phyloP scores from a whole-genome alignment of 1,140 invertebrate species.

The Stenopsyche tienmushanensis region DNA sequence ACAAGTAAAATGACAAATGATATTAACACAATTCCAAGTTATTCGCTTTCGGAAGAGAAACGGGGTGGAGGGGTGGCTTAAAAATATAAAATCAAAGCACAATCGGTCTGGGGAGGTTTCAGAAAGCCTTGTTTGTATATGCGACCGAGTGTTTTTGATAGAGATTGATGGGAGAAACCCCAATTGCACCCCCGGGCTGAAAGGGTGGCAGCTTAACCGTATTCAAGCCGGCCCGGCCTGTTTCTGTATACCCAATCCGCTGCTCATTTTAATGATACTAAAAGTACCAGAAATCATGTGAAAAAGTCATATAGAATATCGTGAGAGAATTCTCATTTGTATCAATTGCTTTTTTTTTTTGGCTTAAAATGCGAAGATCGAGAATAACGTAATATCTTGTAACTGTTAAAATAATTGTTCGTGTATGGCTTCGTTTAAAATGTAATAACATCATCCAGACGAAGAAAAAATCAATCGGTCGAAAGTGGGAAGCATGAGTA shows the following conservation, averaged over 20 bases:
- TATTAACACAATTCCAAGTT: conserved; percentile 11
- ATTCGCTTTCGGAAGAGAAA: not conserved
- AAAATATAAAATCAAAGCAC: conserved; percentile 28
- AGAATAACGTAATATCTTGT: no score
- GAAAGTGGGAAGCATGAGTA: no score
- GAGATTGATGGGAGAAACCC: conserved; percentile 30
- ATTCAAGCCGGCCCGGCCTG: not conserved
- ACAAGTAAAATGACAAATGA: conserved; percentile 20
- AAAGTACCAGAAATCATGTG: not conserved
- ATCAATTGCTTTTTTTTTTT: no score
- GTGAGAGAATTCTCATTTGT: no score
- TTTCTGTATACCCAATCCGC: not conserved
- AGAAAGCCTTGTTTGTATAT: conserved; percentile 10
- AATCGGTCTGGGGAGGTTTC: not conserved
- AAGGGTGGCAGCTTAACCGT: not conserved
- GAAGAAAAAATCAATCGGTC: no score
- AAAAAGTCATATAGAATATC: not conserved
- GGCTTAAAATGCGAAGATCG: no score
- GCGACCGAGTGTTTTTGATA: conserved; percentile 30
- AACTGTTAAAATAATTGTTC: no score
- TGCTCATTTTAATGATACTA: not conserved
- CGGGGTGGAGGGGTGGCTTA: conserved; percentile 2
- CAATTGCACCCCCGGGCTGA: not conserved
- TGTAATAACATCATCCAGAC: no score
- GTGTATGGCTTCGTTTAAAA: no score